Evolutionary conservation across 1,140 invertebrate genomes (phyloP), one percentile per base, ranked within the genome.

Genomic region (Dinoponera quadriceps): DNA sequence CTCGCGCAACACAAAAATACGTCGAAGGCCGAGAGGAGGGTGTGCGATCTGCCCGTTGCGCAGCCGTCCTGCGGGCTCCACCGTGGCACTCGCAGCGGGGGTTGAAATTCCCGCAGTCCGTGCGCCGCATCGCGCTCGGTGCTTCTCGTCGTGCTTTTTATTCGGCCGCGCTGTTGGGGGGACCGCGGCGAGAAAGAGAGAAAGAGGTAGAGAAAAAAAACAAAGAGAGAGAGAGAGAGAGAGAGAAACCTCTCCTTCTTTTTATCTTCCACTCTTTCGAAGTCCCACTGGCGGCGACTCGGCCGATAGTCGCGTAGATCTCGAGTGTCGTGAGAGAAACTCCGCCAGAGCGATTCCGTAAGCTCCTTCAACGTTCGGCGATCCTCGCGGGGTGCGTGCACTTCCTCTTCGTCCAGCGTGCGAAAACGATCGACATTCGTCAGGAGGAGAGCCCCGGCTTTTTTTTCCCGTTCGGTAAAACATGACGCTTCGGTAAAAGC

Each of bases 101-200:
- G 87, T 86, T 89, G 87, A 88, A 89, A 89, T 89, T 88, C 87
- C 87, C 84, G 80, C 69, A 86, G 54, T 69, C 63, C 85, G 33
- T 27, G 55, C 73, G 80, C 55, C 54, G 65, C 62, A 49, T 68
- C 72, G 63, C 38, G 65, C 73, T 51, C 49, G 65, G 54, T 83
- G 69, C 85, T 88, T 29, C 75, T 60, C 85, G 75, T 55, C 71
- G 63, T 84, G 77, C 78, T 88, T 88, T 88, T 88, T 88, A 88
- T 93, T 92, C 87, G 87, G 82, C 82, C 78, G 90, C 91, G 85
- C 91, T 89, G 88, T 93, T 90, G 91, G 91, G 90, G 91, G 90
- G 71, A 20, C 3, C 38, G 38, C 38, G 38, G 38, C 38, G 16
- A 2, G n/a, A n/a, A 11, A 13, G 14, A n/a, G 33, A 7, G 33